Base-by-base conservation (phyloP, 2,113 vertebrate genomes). In the Eubucco bourcierii region DNA sequence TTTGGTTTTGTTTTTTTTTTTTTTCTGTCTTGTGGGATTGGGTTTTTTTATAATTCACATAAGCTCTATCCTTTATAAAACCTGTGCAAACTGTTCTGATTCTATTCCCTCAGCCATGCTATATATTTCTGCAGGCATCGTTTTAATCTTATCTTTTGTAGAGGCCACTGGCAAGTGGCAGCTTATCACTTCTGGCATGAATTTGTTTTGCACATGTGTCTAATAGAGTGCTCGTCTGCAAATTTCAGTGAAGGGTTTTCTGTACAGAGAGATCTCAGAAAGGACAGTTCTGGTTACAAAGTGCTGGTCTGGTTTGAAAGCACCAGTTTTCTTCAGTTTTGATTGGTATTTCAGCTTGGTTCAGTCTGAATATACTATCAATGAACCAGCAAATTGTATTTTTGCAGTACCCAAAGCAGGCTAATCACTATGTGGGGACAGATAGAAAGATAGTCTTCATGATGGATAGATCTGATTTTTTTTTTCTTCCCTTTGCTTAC, bases 121-220 rank as follows among this genome's bases (percentile, higher is more conserved):
- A 82, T 72, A 89, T 88, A 80, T 63, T 80, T 72, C 65, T 83
- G 50, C 34, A 70, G n/a, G 39, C n/a, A 93, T 64, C 9, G 63
- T 74, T 94, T 96, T 58, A 90, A 10, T 80, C 78, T 87, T 83
- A 68, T 80, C 29, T 93, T 86, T 91, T 86, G 31, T 39, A 84
- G 56, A 91, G 41, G 74, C 88, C 65, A 59, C 29, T 68, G 61
- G 10, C 39, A 78, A 78, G 44, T 53, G 29, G 25, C 19, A 92
- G 70, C 70, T 85, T 91, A 90, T 88, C 11, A 77, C 76, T 97
- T 83, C 63, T 88, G 34, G 9, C 70, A 79, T 66, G 12, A 85
- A 88, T 84, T 83, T 27, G 0, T 91, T 87, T 87, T 64, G 33
- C 60, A 61, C 14, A 13, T 20, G 1, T 63, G 7, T 68, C 75